Percentiles rank a stretch among this genome's conserved stretches.
These are phyloP conservation scores for Entelurus aequoreus DNA, from an alignment of 2,113 vertebrate species.

Conservation along the genomic window DNA sequence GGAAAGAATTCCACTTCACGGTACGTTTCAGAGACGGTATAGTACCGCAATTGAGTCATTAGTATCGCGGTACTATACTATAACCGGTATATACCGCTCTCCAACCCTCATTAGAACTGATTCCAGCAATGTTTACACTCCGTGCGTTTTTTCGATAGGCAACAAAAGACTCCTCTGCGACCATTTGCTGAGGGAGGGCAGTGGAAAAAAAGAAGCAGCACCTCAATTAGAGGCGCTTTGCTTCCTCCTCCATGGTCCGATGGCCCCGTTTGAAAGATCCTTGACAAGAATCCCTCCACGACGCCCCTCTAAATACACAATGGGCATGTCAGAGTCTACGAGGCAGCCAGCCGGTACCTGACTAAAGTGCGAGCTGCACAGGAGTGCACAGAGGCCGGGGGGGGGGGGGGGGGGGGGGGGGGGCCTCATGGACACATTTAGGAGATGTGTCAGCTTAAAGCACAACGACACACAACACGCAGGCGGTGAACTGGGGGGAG, in stretches of 20 bases:
- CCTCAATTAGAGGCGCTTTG: slow-evolving; percentile 51
- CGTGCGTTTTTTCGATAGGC: background rate
- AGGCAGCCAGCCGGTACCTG: slow-evolving; percentile 62
- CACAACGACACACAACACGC: slow-evolving; percentile 4
- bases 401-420: too few relatives aligned
- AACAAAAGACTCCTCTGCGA: slow-evolving; percentile 8
- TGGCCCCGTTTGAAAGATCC: slow-evolving; percentile 48
- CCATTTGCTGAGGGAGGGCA: slow-evolving; percentile 12
- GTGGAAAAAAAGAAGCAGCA: slow-evolving; percentile 10
- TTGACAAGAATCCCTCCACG: slow-evolving; percentile 43
- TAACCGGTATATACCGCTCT: too few relatives aligned
- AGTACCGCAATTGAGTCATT: too few relatives aligned
- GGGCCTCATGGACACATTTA: slow-evolving; percentile 22
- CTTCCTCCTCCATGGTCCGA: slow-evolving; percentile 43
- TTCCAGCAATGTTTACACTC: background rate
- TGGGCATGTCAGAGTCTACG: slow-evolving; percentile 59
- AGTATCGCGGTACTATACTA: too few relatives aligned
- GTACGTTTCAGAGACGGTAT: too few relatives aligned
- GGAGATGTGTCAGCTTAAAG: slow-evolving; percentile 14
- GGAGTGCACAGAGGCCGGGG: slow-evolving; percentile 35
- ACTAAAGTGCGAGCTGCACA: slow-evolving; percentile 52
- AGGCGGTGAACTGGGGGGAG: background rate
- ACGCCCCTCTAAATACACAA: slow-evolving; percentile 54
- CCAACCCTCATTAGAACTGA: background rate
- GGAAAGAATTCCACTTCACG: too few relatives aligned